Conservation (phyloP, 2,797 vertebrate genomes). For the Acomys russatus region DNA sequence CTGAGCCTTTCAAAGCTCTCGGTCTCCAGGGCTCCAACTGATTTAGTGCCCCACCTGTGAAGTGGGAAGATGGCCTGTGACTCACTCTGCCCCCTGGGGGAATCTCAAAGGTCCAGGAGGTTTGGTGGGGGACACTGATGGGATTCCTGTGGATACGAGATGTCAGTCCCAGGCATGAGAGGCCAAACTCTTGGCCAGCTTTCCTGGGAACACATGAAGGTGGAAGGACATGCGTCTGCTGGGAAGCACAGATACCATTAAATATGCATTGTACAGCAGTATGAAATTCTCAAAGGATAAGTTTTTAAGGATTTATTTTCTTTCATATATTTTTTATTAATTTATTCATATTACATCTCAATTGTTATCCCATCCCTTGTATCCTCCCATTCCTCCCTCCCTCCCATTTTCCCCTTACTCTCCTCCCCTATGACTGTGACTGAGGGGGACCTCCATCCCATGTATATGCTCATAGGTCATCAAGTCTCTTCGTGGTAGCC, state of each 20-base stretch:
- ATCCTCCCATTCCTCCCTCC: too few species aligned
- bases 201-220: neutral
- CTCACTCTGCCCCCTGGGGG: too few species aligned
- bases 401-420: too few species aligned
- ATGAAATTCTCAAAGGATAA: neutral
- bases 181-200: neutral
- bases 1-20: neutral
- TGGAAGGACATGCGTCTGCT: neutral
- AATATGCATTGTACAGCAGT: neutral
- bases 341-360: too few species aligned
- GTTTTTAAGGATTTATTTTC: neutral
- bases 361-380: too few species aligned
- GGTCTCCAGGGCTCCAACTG: neutral
- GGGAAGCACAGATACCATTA: neutral
- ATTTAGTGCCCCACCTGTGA: neutral
- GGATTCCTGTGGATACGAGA: neutral
- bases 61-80: neutral
- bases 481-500: too few species aligned
- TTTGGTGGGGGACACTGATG: neutral
- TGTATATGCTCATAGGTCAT: too few species aligned
- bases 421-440: too few species aligned
- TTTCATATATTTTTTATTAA: too few species aligned
- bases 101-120: neutral
- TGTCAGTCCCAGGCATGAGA: neutral
- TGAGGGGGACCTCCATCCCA: too few species aligned